Evolutionary conservation across 2,797 vertebrate genomes (phyloP).

Genomic region (Glossophaga mutica): DNA sequence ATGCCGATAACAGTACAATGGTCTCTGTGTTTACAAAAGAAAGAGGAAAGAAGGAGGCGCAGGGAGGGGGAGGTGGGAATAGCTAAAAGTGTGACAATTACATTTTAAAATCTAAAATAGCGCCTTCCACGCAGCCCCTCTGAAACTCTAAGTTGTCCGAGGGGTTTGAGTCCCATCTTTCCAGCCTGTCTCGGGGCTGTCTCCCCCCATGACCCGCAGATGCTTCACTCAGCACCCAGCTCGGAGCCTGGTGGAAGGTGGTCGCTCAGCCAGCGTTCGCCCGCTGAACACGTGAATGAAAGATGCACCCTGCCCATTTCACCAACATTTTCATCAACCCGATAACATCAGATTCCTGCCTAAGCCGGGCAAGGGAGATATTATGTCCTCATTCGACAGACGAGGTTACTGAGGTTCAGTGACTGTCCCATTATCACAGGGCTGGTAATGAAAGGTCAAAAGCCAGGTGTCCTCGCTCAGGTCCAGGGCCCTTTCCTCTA

Average conservation of each 20-base stretch:
- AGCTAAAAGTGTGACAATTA: neutral
- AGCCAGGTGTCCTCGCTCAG: neutral
- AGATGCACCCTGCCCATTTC: rapidly evolving
- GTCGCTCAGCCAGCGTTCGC: neutral
- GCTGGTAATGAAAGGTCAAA: neutral
- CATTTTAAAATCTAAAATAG: neutral
- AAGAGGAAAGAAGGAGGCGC: neutral
- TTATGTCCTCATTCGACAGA: neutral
- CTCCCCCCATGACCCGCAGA: neutral
- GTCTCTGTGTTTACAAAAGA: slow-evolving; percentile 65
- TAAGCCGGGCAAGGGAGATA: too few relatives aligned
- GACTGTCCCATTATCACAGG: neutral
- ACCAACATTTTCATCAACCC: too few relatives aligned
- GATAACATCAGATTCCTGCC: neutral
- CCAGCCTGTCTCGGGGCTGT: neutral
- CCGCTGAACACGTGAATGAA: too few relatives aligned
- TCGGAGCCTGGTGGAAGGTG: rapidly evolving
- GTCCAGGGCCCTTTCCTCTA: neutral
- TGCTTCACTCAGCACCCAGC: neutral
- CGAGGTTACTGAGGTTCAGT: neutral
- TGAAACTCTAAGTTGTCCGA: neutral
- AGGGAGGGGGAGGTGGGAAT: neutral
- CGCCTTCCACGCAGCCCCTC: neutral
- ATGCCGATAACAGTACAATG: slow-evolving; percentile 64
- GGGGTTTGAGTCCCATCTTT: neutral